Evolutionary conservation across 2,797 vertebrate genomes (phyloP).

Genomic region (Chaetodon trifasciatus): DNA sequence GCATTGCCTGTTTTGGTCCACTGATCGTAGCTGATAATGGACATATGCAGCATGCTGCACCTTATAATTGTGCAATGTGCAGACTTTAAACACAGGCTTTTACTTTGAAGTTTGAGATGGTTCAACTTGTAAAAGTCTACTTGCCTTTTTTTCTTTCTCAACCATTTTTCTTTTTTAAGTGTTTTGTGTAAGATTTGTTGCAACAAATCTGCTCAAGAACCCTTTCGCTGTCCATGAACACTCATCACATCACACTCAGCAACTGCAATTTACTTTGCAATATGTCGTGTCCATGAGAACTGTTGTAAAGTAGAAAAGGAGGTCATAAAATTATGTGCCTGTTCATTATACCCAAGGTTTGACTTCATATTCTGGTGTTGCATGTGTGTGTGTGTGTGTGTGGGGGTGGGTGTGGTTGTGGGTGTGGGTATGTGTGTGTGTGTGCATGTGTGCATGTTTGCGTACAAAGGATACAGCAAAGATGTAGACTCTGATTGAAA

Average conservation of each 20-base stretch:
- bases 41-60: neutral
- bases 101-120: neutral
- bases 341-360: slow-evolving; percentile 70
- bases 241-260: slow-evolving; percentile 50
- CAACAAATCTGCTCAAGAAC: neutral
- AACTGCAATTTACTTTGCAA: slow-evolving; percentile 62
- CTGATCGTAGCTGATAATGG: slow-evolving; percentile 31
- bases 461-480: neutral
- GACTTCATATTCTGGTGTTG: slow-evolving; percentile 44
- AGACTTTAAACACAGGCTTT: slow-evolving; percentile 6
- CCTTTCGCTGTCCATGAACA: too few species aligned
- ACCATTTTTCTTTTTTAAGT: neutral
- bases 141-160: neutral
- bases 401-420: neutral
- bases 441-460: neutral
- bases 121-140: neutral
- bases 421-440: neutral
- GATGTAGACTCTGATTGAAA: neutral
- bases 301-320: slow-evolving; percentile 43
- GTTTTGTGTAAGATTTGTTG: neutral
- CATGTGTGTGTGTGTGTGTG: neutral
- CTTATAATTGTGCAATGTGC: neutral
- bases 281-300: slow-evolving; percentile 71
- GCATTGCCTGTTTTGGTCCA: neutral
- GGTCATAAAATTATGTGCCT: slow-evolving; percentile 52